phyloP scores from a whole-genome alignment of 1,140 invertebrate species.

The Manduca sexta region DNA sequence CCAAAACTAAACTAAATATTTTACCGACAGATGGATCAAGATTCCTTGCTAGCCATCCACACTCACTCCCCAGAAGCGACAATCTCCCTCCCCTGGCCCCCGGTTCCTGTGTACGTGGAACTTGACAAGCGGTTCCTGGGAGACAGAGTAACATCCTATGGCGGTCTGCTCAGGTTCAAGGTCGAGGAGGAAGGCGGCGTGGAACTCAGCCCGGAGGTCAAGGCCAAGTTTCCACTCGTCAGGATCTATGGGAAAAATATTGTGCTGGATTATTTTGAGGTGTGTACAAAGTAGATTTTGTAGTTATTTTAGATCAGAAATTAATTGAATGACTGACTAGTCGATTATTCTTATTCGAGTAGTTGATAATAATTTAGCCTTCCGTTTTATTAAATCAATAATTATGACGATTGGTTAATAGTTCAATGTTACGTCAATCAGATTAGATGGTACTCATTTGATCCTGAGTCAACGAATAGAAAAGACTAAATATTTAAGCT shows the following conservation, averaged over 20 bases:
- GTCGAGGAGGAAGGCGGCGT: conserved; percentile 80
- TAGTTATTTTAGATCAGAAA: too few relatives aligned
- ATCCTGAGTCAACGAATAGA: too few relatives aligned
- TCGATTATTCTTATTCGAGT: too few relatives aligned
- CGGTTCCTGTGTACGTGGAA: conserved; percentile 90
- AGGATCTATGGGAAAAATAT: conserved; percentile 87
- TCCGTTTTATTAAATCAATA: too few relatives aligned
- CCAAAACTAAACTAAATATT: too few relatives aligned
- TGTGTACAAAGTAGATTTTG: too few relatives aligned
- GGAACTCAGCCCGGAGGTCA: conserved; percentile 71
- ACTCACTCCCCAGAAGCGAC: conserved; percentile 45
- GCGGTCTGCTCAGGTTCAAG: conserved; percentile 89
- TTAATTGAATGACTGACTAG: too few relatives aligned
- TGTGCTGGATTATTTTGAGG: conserved; percentile 86
- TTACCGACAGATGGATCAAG: conserved; percentile 41
- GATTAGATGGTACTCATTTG: too few relatives aligned
- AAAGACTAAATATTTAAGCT: too few relatives aligned
- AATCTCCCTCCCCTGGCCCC: conserved; percentile 75
- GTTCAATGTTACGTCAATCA: too few relatives aligned
- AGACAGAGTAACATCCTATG: conserved; percentile 93
- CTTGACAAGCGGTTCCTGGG: conserved; percentile 88
- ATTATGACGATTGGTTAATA: too few relatives aligned
- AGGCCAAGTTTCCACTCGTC: conserved; percentile 83
- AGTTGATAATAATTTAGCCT: too few relatives aligned
- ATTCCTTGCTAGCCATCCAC: conserved; percentile 68